These are phyloP conservation scores for Spermophilus dauricus DNA, from an alignment of 2,113 vertebrate species.

Conservation along the genomic window DNA sequence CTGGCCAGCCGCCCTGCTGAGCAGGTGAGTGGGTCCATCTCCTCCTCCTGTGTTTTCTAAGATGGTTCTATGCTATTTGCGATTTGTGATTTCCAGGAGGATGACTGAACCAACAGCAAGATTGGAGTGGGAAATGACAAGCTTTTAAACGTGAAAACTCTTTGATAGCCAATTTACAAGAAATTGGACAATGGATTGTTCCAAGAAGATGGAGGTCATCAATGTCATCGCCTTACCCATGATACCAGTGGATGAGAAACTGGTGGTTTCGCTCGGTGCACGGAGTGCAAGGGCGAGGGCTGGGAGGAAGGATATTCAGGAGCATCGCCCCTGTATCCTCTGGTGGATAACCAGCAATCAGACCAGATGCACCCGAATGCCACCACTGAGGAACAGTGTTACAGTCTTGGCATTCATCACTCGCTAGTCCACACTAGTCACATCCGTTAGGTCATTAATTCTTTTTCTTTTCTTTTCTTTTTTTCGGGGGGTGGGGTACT, in stretches of 20 bases:
- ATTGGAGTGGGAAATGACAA: not conserved
- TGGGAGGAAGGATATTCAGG: not conserved
- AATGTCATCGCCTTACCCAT: conserved; percentile 68
- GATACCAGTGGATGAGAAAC: conserved; percentile 25
- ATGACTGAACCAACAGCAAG: not conserved
- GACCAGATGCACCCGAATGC: not conserved
- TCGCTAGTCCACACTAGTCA: not conserved
- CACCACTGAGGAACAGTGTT: not conserved
- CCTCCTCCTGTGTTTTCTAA: not conserved
- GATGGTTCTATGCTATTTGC: not conserved
- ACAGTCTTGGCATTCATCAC: fast-evolving
- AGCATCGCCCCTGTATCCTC: conserved; percentile 64
- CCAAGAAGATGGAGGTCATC: conserved; percentile 68
- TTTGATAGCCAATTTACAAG: not conserved
- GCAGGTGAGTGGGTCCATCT: not conserved
- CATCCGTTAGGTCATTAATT: not conserved
- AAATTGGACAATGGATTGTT: not conserved
- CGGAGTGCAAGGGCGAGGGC: fast-evolving
- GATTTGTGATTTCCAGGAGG: conserved; percentile 19
- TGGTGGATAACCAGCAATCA: fast-evolving
- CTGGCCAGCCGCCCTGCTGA: not conserved
- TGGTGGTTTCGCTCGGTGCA: not conserved
- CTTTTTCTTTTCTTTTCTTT: too few relatives aligned
- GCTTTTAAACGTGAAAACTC: not conserved
- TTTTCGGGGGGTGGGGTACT: too few relatives aligned